Evolutionary conservation across 2,888 invertebrate genomes (phyloP).

Genomic region (Tineola bisselliella): DNA sequence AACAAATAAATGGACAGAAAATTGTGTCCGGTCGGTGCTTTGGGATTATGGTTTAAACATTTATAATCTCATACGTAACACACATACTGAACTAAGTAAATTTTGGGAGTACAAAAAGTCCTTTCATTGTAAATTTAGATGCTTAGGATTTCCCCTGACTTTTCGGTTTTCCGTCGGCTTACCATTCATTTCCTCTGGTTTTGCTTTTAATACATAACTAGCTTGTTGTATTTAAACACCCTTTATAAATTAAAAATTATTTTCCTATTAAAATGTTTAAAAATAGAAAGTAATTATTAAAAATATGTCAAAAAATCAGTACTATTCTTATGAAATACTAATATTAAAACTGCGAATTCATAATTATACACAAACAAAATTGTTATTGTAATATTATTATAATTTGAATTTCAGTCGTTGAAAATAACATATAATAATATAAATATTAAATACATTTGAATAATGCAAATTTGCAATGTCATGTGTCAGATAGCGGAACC

Average conservation of each 20-base stretch:
- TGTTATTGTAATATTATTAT: no score
- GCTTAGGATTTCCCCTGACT: conserved; percentile 32
- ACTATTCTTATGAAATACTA: no score
- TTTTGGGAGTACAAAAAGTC: background rate
- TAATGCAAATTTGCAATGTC: conserved; percentile 4
- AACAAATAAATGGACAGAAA: background rate
- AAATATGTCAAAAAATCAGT: no score
- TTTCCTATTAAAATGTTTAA: background rate
- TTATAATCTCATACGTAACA: background rate
- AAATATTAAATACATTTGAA: conserved; percentile 1
- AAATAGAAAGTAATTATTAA: no score
- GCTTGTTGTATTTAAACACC: background rate
- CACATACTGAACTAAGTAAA: background rate
- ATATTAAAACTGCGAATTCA: no score
- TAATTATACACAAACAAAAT: no score
- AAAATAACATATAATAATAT: no score
- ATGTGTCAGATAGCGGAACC: conserved; percentile 8
- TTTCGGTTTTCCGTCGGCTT: conserved; percentile 26
- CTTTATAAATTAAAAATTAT: background rate
- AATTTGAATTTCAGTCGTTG: background rate
- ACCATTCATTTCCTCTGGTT: conserved; percentile 22
- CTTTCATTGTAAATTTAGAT: conserved; percentile 37
- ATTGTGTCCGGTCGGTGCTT: background rate
- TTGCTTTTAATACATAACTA: conserved; percentile 30
- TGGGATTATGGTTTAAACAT: conserved; percentile 1